Evolutionary conservation across 1,140 invertebrate genomes (phyloP).

Genomic region (Euglossa dilemma): DNA sequence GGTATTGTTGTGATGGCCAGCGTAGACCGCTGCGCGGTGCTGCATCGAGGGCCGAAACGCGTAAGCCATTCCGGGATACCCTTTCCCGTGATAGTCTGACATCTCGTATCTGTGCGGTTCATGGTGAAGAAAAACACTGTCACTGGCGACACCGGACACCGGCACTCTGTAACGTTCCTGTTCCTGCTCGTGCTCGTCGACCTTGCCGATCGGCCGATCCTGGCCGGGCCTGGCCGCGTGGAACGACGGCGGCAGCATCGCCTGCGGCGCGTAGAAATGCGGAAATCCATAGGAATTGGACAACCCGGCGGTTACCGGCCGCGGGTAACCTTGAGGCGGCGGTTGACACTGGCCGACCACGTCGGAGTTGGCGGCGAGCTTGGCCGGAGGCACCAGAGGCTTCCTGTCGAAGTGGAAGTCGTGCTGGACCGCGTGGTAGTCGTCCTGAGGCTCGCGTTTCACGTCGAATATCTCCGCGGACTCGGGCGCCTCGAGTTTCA

Average conservation of each 20-base stretch:
- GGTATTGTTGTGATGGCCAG: constrained; percentile 65
- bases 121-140: constrained; percentile 51
- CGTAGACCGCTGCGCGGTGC: constrained; percentile 45
- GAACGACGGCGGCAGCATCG: constrained; percentile 53
- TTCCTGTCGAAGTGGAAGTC: constrained; percentile 55
- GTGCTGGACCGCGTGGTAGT: constrained; percentile 41
- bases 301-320: constrained; percentile 3
- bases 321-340: constrained; percentile 45
- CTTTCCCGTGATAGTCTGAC: constrained; percentile 55
- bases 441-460: constrained; percentile 61
- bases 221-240: constrained; percentile 17
- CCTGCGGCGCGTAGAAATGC: constrained; percentile 52
- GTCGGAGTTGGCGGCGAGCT: constrained; percentile 32
- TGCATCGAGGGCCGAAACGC: constrained; percentile 58
- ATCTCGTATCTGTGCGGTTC: constrained; percentile 56
- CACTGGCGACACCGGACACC: constrained; percentile 36
- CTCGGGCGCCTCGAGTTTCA: constrained; percentile 57
- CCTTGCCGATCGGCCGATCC: constrained; percentile 49
- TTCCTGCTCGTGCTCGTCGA: constrained; percentile 55
- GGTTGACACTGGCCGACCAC: constrained; percentile 36
- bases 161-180: constrained; percentile 48
- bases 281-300: constrained; percentile 57
- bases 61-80: constrained; percentile 41
- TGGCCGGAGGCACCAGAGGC: constrained; percentile 19
- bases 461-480: constrained; percentile 59